Evolutionary conservation across 2,113 vertebrate species (phyloP), one percentile per base, ranked within the genome.

Genomic region (Ceyx melanurus): DNA sequence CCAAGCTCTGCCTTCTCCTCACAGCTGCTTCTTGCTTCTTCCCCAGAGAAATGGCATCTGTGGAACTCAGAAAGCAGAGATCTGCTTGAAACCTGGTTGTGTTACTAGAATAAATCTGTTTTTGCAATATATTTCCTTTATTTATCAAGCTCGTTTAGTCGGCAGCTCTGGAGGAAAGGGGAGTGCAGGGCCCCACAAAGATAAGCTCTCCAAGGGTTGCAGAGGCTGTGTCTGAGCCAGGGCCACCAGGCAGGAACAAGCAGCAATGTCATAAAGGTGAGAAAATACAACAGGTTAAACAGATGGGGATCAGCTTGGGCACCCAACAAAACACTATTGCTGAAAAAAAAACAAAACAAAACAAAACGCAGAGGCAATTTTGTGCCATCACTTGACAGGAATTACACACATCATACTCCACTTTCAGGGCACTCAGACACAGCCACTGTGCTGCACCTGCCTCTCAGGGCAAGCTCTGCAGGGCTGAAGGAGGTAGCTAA

Each of bases 181-280:
- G 92, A 85, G 31, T 20, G 64, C 11, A 2, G 1, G 9, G 35
- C 22, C 75, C 37, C 48, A n/a, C 10, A 62, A 86, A 71, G 28
- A 48, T 28, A 56, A 14, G 4, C 74, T 29, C 31, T 66, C 0
- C 0, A 51, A 56, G 29, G 15, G 10, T 82, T 80, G 78, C 46
- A 86, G 50, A 73, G 26, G 33, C 22, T 61, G 16, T 21, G 64
- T 15, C 54, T 62, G 54, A 20, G n/a, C 25, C 31, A 61, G 45
- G 58, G 50, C 45, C 42, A 70, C 43, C 37, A 28, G 0, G 5
- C 2, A 70, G 26, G 9, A 65, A 66, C 1, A 2, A 1, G 1
- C 81, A 86, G 46, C 50, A 73, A 57, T 15, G 23, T 26, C 42
- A 89, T 5, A 85, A 45, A 82, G 31, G 48, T 35, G 37, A 91